phyloP scores from a whole-genome alignment of 2,888 invertebrate genomes.

The Eupithecia dodoneata region DNA sequence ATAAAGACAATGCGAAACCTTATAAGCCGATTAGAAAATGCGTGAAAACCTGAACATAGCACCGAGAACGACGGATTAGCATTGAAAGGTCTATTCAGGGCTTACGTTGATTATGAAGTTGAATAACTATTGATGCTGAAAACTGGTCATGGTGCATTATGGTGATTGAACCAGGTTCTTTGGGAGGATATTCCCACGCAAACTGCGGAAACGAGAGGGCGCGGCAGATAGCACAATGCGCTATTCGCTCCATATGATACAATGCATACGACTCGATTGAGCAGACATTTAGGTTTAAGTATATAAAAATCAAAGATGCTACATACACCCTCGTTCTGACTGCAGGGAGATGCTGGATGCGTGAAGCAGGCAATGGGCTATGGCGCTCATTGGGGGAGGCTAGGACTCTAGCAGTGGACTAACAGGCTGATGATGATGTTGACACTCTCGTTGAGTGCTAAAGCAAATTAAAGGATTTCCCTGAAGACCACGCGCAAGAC shows the following conservation, averaged over 20 bases:
- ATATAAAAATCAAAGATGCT: background rate
- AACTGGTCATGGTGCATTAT: constrained; percentile 28
- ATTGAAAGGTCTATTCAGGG: constrained; percentile 23
- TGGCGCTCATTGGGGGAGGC: too few species aligned
- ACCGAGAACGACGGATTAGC: constrained; percentile 22
- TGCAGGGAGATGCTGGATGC: too few species aligned
- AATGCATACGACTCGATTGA: constrained; percentile 47
- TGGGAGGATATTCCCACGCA: constrained; percentile 36
- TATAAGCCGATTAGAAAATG: constrained; percentile 35
- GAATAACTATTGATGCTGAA: constrained; percentile 36
- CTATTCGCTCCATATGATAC: constrained; percentile 55
- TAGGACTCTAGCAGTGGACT: too few species aligned
- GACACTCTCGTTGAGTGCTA: background rate
- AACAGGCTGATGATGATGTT: too few species aligned
- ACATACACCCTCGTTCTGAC: background rate
- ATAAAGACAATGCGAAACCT: constrained; percentile 34
- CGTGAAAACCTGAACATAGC: constrained; percentile 30
- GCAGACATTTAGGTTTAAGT: constrained; percentile 37
- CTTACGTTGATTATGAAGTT: constrained; percentile 21
- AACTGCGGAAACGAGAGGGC: constrained; percentile 62
- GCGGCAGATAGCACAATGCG: constrained; percentile 66
- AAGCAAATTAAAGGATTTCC: background rate
- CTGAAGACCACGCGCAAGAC: background rate
- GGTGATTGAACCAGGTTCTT: constrained; percentile 21
- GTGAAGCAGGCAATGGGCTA: too few species aligned